These are phyloP conservation scores for Mimumesa dahlbomi DNA, from an alignment of 2,888 invertebrate species.

Conservation along the genomic window DNA sequence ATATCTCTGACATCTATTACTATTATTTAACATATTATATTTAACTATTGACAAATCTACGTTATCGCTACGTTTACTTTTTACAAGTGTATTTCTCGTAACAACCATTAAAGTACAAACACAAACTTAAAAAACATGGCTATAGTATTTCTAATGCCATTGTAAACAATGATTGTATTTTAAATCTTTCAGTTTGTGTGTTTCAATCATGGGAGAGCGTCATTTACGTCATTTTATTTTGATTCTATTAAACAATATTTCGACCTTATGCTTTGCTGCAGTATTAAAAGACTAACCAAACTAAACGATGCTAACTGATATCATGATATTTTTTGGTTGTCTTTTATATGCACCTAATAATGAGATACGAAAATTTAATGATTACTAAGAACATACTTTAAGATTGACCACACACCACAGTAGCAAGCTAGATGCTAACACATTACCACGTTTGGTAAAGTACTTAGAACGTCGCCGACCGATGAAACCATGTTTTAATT, in stretches of 20 bases:
- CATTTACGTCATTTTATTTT: conserved; percentile 24
- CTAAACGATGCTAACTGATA: conserved; percentile 22
- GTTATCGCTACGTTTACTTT: conserved; percentile 13
- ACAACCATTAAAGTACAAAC: conserved; percentile 22
- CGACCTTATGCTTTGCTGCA: conserved; percentile 24
- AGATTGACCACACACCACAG: no score
- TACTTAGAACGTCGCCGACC: no score
- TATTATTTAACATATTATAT: conserved; percentile 20
- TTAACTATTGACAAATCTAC: conserved; percentile 6
- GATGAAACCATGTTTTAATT: no score
- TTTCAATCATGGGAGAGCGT: conserved; percentile 11
- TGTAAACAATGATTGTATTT: conserved; percentile 28
- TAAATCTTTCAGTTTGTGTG: conserved; percentile 8
- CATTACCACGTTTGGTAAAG: no score
- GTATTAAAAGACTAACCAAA: conserved; percentile 29
- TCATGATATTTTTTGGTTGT: conserved; percentile 23
- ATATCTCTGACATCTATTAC: neutral
- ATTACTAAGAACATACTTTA: conserved; percentile 26
- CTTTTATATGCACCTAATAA: conserved; percentile 30
- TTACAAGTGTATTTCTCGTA: conserved; percentile 14
- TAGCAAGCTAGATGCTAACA: no score
- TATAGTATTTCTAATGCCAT: conserved; percentile 10
- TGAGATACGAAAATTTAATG: conserved; percentile 35
- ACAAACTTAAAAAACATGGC: conserved; percentile 17
- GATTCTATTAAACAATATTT: conserved; percentile 34